phyloP scores from a whole-genome alignment of 2,113 vertebrate species.

The Takifugu flavidus region DNA sequence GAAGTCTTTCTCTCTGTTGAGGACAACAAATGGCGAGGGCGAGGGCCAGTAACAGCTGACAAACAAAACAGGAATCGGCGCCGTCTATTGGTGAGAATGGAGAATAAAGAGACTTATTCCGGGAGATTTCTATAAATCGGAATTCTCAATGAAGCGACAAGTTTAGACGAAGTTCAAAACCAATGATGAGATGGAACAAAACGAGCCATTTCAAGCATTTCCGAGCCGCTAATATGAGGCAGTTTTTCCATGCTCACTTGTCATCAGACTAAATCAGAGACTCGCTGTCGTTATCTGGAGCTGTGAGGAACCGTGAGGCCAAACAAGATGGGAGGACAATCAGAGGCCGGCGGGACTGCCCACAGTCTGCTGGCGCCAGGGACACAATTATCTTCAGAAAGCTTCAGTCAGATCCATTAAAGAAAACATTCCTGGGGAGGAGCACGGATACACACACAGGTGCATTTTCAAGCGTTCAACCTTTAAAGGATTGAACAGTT shows the following conservation, averaged over 20 bases:
- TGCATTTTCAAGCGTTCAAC: too few species aligned
- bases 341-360: slow-evolving; percentile 13
- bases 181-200: neutral
- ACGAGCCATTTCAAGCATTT: neutral
- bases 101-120: too few species aligned
- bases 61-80: slow-evolving; percentile 12
- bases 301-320: slow-evolving; percentile 19
- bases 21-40: slow-evolving; percentile 58
- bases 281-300: slow-evolving; percentile 26
- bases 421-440: slow-evolving; percentile 1
- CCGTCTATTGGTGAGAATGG: too few species aligned
- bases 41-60: slow-evolving; percentile 49
- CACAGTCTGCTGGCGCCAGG: slow-evolving; percentile 12
- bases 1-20: slow-evolving; percentile 32
- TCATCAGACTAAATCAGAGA: slow-evolving; percentile 24
- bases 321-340: slow-evolving; percentile 37
- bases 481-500: too few species aligned
- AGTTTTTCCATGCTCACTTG: slow-evolving; percentile 6
- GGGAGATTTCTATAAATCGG: too few species aligned
- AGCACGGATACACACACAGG: too few species aligned
- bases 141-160: neutral
- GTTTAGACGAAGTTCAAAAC: neutral
- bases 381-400: slow-evolving; percentile 26
- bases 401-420: slow-evolving; percentile 20
- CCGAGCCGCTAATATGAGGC: slow-evolving; percentile 10